These are phyloP conservation scores for Muntiacus reevesi DNA, from an alignment of 2,113 vertebrate genomes.

Conservation along the genomic window DNA sequence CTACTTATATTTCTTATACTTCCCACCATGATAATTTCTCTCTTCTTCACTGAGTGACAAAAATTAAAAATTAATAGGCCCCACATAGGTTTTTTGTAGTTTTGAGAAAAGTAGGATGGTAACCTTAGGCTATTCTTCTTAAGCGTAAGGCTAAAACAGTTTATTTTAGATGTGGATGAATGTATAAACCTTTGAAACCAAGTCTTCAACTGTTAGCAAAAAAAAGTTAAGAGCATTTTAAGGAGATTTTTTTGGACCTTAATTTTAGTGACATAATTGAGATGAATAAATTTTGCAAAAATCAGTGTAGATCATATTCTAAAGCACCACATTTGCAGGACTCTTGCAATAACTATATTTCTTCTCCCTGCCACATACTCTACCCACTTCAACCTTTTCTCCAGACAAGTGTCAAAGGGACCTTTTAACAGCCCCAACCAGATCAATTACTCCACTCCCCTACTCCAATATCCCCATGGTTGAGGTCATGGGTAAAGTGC, in stretches of 20 bases:
- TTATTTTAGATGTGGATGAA: neutral
- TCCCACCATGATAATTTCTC: neutral
- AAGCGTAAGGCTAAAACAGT: neutral
- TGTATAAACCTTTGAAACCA: neutral
- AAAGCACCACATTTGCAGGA: neutral
- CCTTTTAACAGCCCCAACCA: neutral
- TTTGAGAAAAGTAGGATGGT: neutral
- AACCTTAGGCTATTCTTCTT: neutral
- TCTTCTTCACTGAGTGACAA: neutral
- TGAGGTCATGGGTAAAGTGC: neutral
- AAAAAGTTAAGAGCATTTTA: neutral
- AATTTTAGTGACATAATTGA: neutral
- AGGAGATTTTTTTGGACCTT: neutral
- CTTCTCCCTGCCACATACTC: neutral
- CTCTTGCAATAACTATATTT: neutral
- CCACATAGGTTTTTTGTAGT: neutral
- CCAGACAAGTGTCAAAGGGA: neutral
- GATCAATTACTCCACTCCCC: neutral
- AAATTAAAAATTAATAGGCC: neutral
- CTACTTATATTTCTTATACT: neutral
- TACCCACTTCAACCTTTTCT: neutral
- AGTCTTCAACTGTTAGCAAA: neutral
- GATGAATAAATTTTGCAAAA: slow-evolving; percentile 17
- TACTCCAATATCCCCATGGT: neutral
- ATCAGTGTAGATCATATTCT: neutral